Evolutionary conservation across 2,888 invertebrate species (phyloP).

Genomic region (Meteorus cinctellus): DNA sequence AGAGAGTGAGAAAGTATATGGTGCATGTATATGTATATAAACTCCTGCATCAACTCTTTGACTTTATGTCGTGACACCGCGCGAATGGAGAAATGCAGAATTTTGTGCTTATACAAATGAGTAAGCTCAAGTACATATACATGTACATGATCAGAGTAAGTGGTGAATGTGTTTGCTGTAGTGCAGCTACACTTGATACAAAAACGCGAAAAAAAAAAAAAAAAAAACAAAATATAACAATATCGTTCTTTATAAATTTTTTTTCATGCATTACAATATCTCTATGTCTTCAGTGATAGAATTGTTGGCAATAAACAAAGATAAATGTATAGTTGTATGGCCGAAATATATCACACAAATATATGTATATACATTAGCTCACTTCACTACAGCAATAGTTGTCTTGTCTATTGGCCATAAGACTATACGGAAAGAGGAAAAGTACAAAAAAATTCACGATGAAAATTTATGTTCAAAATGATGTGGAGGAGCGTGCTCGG

Average conservation of each 20-base stretch:
- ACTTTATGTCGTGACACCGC: neutral
- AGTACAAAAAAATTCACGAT: constrained; percentile 51
- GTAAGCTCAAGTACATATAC: neutral
- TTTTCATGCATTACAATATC: constrained; percentile 39
- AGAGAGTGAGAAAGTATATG: constrained; percentile 31
- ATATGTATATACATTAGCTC: neutral
- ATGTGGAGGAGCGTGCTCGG: constrained; percentile 53
- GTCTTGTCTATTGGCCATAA: neutral
- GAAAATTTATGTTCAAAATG: constrained; percentile 66
- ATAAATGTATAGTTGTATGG: constrained; percentile 25
- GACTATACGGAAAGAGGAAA: constrained; percentile 34
- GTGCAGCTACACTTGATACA: neutral
- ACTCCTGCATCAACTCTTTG: neutral
- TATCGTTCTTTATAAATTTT: neutral
- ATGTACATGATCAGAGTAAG: neutral
- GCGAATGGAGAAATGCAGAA: constrained; percentile 39
- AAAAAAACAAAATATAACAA: neutral
- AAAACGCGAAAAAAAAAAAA: neutral
- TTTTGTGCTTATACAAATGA: constrained; percentile 22
- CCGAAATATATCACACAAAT: constrained; percentile 2
- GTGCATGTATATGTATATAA: neutral
- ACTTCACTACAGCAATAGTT: neutral
- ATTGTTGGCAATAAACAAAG: constrained; percentile 36
- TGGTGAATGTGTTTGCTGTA: constrained; percentile 7
- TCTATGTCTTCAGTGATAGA: constrained; percentile 34